Evolutionary conservation across 2,888 invertebrate species (phyloP).

Genomic region (Galerucella calmariensis): DNA sequence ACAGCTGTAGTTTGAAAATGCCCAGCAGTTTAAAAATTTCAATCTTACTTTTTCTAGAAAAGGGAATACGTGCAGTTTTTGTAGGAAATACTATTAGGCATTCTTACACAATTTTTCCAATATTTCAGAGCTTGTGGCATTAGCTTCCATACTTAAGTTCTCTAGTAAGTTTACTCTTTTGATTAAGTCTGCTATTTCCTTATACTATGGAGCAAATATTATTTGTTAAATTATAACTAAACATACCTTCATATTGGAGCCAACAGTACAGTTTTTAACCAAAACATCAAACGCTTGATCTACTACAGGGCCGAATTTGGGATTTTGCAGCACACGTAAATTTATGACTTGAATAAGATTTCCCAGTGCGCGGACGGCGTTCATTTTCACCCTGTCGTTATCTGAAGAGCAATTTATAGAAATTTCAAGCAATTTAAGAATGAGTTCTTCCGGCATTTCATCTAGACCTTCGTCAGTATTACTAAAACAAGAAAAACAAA

Average conservation of each 20-base stretch:
- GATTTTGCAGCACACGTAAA: constrained; percentile 65
- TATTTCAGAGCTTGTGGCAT: too few species aligned
- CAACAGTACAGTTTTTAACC: constrained; percentile 75
- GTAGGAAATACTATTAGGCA: too few species aligned
- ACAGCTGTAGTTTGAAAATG: too few species aligned
- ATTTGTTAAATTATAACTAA: not conserved
- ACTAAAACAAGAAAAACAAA: constrained; percentile 31
- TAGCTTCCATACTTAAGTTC: too few species aligned
- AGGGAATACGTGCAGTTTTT: too few species aligned
- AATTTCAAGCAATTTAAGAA: constrained; percentile 76
- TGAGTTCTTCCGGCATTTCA: constrained; percentile 74
- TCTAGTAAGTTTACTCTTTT: too few species aligned
- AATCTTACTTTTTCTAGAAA: too few species aligned
- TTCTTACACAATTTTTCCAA: too few species aligned
- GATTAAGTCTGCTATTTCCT: too few species aligned
- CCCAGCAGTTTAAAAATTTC: too few species aligned
- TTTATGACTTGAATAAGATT: constrained; percentile 78
- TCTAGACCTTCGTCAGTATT: constrained; percentile 42
- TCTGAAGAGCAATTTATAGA: constrained; percentile 68
- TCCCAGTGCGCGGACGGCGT: constrained; percentile 84
- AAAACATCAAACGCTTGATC: constrained; percentile 74
- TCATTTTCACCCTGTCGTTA: constrained; percentile 82
- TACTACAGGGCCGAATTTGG: constrained; percentile 68
- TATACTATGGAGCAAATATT: too few species aligned
- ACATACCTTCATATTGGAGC: constrained; percentile 82